Evolutionary conservation across 2,113 vertebrate genomes (phyloP), one percentile per base, ranked within the genome.

Genomic region (Vombatus ursinus): DNA sequence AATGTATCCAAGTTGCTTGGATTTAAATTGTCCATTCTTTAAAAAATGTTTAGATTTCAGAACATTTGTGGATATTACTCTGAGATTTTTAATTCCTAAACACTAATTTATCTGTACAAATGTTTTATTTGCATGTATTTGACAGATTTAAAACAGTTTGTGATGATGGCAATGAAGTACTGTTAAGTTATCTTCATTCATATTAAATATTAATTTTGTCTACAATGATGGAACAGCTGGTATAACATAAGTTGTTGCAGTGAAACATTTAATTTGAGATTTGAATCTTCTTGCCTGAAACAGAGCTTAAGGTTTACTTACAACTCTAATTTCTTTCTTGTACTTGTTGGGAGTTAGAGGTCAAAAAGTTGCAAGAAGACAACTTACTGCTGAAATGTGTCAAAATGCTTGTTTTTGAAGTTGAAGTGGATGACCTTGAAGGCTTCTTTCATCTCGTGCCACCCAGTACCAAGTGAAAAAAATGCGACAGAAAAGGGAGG

Each of bases 71-170:
- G 92, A 61, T 89, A 9, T 93, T 96, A 49, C 53, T 0, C 0
- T 50, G 92, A 93, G 95, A 94, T 96, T 93, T 98, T 95, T 95
- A 95, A 90, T 95, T 97, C 44, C 92, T 95, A 97, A 97, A 99
- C 98, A 98, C 98, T 98, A 98, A 97, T 95, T 98, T 98, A 97
- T 96, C 95, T 50, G 25, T 93, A 89, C 48, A 93, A n/a, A 24
- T 95, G 50, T 94, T 95, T 96, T 52, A 92, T 94, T 91, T 93
- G 48, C 54, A 22, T 96, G 93, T 93, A 23, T 97, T 95, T 98
- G 97, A 97, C 95, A 90, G 48, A 92, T 96, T 95, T 97, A 95
- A 96, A 97, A 50, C 53, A 92, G 11, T 84, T 8, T 90, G 23
- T 92, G 53, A 37, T 91, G 68, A 93, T 0, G 48, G 92, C 23